Percentiles rank a stretch among this genome's conserved stretches.
Conservation (phyloP, 2,888 invertebrate genomes). For the Synergus japonicus region DNA sequence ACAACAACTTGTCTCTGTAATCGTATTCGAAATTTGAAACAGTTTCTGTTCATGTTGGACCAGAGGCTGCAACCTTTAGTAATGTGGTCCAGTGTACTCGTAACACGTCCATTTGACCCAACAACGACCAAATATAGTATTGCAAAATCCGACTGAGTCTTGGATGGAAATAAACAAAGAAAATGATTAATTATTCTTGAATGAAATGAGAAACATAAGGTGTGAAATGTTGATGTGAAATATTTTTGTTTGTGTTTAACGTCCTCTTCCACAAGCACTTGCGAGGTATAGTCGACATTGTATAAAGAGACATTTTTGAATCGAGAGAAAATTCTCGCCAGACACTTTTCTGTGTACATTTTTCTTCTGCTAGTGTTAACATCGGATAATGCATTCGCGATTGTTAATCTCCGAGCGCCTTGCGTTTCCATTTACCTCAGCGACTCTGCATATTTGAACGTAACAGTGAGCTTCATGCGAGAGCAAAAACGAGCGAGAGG, state of each 20-base stretch:
- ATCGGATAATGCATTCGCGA: slow-evolving; percentile 25
- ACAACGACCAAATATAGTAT: no score
- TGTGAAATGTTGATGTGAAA: neutral
- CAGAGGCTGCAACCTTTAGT: neutral
- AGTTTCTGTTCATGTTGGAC: neutral
- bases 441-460: slow-evolving; percentile 25
- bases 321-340: neutral
- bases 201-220: neutral
- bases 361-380: neutral
- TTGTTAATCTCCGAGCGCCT: slow-evolving; percentile 15
- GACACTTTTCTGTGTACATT: neutral
- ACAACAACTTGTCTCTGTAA: slow-evolving; percentile 13
- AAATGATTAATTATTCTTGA: neutral
- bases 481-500: slow-evolving; percentile 42
- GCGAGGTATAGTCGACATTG: neutral
- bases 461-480: slow-evolving; percentile 19
- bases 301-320: neutral
- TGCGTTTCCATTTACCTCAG: slow-evolving; percentile 16
- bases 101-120: no score
- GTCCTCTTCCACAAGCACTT: neutral
- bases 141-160: no score
- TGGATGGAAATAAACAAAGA: neutral
- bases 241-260: neutral
- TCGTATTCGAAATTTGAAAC: no score
- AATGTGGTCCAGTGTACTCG: no score